Conservation (phyloP, 2,888 invertebrate genomes). For the Yponomeuta cagnagella region DNA sequence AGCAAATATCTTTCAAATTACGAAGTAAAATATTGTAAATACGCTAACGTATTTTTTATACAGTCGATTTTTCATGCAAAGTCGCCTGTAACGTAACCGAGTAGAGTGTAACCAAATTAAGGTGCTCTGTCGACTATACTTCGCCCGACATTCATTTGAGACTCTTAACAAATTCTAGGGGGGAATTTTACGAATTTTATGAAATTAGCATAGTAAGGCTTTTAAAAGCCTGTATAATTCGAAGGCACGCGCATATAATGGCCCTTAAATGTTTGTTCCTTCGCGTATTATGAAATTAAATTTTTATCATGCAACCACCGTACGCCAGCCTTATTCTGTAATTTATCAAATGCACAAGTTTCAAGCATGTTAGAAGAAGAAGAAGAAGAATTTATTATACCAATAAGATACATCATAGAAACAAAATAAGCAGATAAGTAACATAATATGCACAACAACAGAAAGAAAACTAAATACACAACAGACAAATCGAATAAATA, state of each 20-base stretch:
- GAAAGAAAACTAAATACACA: no score
- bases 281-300: constrained; percentile 26
- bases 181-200: constrained; percentile 1
- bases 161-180: not conserved
- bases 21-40: no score
- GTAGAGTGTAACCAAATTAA: no score
- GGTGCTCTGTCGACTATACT: not conserved
- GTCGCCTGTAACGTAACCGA: no score
- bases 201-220: constrained; percentile 8
- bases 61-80: no score
- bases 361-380: not conserved
- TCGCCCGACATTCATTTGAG: not conserved
- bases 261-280: constrained; percentile 26
- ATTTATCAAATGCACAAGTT: not conserved
- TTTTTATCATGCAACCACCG: constrained; percentile 26
- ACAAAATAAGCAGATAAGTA: no score
- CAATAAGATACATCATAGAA: no score
- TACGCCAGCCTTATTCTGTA: not conserved
- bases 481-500: no score
- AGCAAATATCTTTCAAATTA: no score
- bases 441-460: no score
- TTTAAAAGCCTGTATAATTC: constrained; percentile 7
- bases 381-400: no score
- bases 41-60: no score
- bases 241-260: constrained; percentile 2